Evolutionary conservation across 2,113 vertebrate species (phyloP).

Genomic region (Petaurus breviceps): DNA sequence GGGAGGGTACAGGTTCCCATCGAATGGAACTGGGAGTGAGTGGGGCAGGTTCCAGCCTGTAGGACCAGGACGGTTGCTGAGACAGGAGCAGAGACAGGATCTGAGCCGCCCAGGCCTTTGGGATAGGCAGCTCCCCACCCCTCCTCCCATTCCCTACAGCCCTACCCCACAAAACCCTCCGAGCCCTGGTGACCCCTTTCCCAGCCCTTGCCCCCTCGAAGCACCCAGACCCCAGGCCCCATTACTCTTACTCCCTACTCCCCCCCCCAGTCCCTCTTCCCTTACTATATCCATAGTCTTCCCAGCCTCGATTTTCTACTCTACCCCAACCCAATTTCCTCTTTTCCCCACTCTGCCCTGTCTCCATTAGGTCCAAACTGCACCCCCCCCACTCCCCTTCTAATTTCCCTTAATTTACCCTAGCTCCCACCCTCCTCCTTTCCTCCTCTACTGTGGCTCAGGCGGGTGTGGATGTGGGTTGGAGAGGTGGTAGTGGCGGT

Average conservation of each 20-base stretch:
- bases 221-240: slow-evolving; percentile 67
- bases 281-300: background rate
- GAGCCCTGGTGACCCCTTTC: background rate
- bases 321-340: background rate
- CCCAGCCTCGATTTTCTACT: background rate
- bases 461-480: slow-evolving; percentile 59
- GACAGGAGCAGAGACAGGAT: slow-evolving; percentile 47
- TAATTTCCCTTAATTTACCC: background rate
- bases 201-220: slow-evolving; percentile 40
- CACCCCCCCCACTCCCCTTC: slow-evolving; percentile 25
- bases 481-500: background rate
- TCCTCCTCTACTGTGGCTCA: slow-evolving; percentile 70
- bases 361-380: background rate
- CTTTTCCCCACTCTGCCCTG: background rate
- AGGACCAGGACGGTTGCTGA: slow-evolving; percentile 74
- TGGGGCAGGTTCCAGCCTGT: slow-evolving; percentile 78
- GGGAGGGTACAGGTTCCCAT: slow-evolving; percentile 67
- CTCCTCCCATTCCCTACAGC: background rate
- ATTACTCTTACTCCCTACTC: slow-evolving; percentile 30
- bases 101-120: slow-evolving; percentile 59
- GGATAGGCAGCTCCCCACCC: slow-evolving; percentile 56
- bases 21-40: slow-evolving; percentile 38
- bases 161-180: background rate
- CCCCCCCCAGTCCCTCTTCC: background rate
- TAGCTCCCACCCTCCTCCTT: slow-evolving; percentile 64